Evolutionary conservation across 2,113 vertebrate genomes (phyloP), one percentile per base, ranked within the genome.

Genomic region (Mastomys coucha): DNA sequence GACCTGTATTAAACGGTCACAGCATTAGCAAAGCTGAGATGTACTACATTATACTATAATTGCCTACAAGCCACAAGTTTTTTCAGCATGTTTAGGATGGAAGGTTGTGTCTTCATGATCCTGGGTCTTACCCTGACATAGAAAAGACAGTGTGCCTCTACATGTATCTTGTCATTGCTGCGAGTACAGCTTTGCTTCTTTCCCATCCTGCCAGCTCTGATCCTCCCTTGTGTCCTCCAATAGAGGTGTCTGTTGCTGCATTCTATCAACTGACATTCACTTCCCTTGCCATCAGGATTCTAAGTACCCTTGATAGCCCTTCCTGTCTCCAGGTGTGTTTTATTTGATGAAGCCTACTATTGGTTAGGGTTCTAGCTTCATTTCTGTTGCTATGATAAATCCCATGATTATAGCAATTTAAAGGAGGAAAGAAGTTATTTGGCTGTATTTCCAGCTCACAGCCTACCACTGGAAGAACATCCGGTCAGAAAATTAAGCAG

Each of bases 211-310:
- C 36, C 17, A 91, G 12, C 73, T n/a, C 6, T 56, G 22, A 22
- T 12, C 5, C 7, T 14, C 12, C 9, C 2, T 2, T 7, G 65
- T 22, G 51, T 9, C 10, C 2, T 0, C 11, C 11, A 63, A 36
- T 13, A 51, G 26, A n/a, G 89, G 60, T n/a, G 3, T 17, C 75
- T 81, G 16, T 31, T 63, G 12, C 67, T 73, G 26, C 11, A 49
- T 77, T 77, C 45, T 5, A 65, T 56, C 1, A 53, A 17, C 2
- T 11, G 7, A 69, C 12, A 2, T 78, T 67, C 36, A 87, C n/a
- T 49, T 60, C 4, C 16, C 12, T 65, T 78, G 28, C 42, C 36
- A 49, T 58, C 0, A 10, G n/a, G 65, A 91, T 53, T 81, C 8
- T 65, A 81, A 72, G 13, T 28, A 31, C 33, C 67, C 3, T 2